Conservation (phyloP, 1,140 invertebrate genomes). For the Hesperophylax magnus region DNA sequence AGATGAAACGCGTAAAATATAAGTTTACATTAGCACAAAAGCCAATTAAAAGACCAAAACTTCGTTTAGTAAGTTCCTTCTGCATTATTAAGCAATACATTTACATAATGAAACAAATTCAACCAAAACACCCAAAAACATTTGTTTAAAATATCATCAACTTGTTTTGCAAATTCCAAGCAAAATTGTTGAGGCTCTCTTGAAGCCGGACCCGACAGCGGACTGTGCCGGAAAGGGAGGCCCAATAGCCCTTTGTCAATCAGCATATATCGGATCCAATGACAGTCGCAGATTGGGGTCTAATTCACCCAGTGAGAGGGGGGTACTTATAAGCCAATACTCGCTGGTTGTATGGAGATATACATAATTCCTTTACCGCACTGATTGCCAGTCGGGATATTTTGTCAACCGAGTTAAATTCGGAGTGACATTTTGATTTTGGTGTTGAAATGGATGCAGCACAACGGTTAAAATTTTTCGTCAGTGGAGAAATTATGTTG, state of each 20-base stretch:
- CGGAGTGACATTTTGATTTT: not conserved
- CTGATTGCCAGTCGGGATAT: not conserved
- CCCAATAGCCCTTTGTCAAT: conserved; percentile 23
- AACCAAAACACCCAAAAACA: not conserved
- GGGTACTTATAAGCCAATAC: not conserved
- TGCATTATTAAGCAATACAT: too few species aligned
- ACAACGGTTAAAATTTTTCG: too few species aligned
- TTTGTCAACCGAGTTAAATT: not conserved
- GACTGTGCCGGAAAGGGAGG: not conserved
- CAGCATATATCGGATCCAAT: conserved; percentile 36
- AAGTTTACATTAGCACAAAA: too few species aligned
- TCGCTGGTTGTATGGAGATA: not conserved
- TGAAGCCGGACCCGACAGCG: not conserved
- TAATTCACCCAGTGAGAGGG: not conserved
- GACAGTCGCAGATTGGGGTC: conserved; percentile 34
- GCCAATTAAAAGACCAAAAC: too few species aligned
- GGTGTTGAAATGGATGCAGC: too few species aligned
- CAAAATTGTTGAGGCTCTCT: not conserved
- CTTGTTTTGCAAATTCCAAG: not conserved
- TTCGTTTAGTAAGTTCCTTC: too few species aligned
- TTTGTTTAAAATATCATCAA: not conserved
- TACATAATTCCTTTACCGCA: not conserved
- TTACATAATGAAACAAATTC: too few species aligned
- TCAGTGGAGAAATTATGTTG: too few species aligned
- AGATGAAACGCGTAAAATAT: too few species aligned